Percentiles rank a stretch among this genome's conserved stretches.
These are phyloP conservation scores for Labroides dimidiatus DNA, from an alignment of 2,797 vertebrate genomes.

Conservation along the genomic window DNA sequence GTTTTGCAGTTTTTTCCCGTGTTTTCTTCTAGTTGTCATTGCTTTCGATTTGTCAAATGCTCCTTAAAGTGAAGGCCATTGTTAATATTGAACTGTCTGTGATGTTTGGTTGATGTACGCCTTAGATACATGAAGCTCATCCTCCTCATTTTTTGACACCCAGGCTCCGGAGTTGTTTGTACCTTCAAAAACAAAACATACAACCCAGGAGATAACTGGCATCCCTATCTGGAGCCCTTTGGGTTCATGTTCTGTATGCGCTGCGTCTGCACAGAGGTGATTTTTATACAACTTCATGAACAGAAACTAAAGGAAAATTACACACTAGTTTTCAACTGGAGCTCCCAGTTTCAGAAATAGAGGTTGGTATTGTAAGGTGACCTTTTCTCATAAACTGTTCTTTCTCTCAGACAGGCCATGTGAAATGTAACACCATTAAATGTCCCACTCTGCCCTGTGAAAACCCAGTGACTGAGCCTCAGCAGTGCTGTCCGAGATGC, in stretches of 20 bases:
- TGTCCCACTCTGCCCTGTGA: conserved; percentile 90
- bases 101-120: conserved; percentile 21
- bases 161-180: conserved; percentile 87
- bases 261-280: conserved; percentile 92
- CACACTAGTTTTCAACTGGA: background rate
- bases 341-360: background rate
- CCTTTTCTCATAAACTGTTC: conserved; percentile 39
- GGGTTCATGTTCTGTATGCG: conserved; percentile 94
- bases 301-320: conserved; percentile 11
- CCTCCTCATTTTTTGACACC: conserved; percentile 26
- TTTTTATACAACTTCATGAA: conserved; percentile 16
- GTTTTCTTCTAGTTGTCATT: conserved; percentile 9
- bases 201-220: conserved; percentile 93
- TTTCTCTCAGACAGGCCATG: conserved; percentile 81
- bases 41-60: background rate
- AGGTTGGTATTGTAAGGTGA: conserved; percentile 7
- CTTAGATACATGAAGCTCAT: conserved; percentile 38
- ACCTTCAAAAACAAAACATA: conserved; percentile 93
- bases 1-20: conserved; percentile 7
- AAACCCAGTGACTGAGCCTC: conserved; percentile 87
- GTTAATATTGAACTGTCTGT: background rate
- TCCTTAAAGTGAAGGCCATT: background rate
- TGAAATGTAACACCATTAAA: conserved; percentile 91
- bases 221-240: conserved; percentile 93
- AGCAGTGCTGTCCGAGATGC: conserved; percentile 93